Base-by-base conservation (phyloP, 2,888 invertebrate species). In the Ctenicera cuprea region DNA sequence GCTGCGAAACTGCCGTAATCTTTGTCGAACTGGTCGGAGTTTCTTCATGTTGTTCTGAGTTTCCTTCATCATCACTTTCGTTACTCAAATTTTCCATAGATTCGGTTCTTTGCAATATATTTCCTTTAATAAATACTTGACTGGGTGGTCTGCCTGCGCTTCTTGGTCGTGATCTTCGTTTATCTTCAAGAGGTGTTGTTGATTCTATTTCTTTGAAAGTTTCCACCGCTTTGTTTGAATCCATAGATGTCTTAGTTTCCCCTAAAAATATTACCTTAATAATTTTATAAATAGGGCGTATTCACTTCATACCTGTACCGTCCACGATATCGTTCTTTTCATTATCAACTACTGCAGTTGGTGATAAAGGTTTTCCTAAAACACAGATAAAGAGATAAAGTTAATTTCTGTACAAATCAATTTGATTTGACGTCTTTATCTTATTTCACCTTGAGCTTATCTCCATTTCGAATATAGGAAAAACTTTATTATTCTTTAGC, bases 71-170 rank as follows among this genome's bases (percentile, higher is more conserved):
- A 20, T 71, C 57, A 37, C 33, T 57, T 0, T 0, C 11, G 0
- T 8, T 8, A 26, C 20, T 30, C 20, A 48, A 11, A 12, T 45
- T 20, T 3, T 70, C 62, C 20, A 62, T 50, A 33, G 73, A 73
- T 9, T 43, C 33, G n/a, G n/a, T 43, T 33, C 30, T 66, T 22
- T 62, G 54, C 11, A 75, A 50, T 12, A 65, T 64, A 20, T 18
- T 70, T 14, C 50, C 57, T 64, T 73, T 76, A 5, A 68, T 41
- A 43, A 76, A 76, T 11, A 33, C 18, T 8, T 68, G 67, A 61
- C 71, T 71, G 1, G 76, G 76, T 14, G 73, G 67, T 45, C 76
- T 33, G 2, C 71, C 76, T 16, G 52, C 33, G 18, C 76, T 76
- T 63, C 16, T 70, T 3, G 33, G 33, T 30, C 73, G 37, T 18